Evolutionary conservation across 2,113 vertebrate species (phyloP).

Genomic region (Benitochromis conjunctus): DNA sequence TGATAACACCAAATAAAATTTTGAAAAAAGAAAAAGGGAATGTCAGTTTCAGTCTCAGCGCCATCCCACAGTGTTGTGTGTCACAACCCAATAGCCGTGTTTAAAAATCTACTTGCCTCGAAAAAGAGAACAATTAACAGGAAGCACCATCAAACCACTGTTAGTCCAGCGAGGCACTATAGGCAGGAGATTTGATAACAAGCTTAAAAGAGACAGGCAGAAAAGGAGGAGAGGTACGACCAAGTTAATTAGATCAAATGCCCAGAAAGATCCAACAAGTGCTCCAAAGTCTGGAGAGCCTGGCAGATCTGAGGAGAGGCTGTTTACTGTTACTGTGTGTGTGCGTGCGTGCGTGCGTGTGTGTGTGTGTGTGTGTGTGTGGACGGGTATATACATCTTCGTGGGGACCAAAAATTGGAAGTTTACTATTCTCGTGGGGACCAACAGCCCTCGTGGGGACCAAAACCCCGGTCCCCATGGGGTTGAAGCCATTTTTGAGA

Average conservation of each 20-base stretch:
- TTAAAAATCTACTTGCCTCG: not conserved
- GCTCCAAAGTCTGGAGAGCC: constrained; percentile 7
- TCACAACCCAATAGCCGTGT: not conserved
- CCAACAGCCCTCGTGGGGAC: too few species aligned
- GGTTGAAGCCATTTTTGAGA: too few species aligned
- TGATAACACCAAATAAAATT: not conserved
- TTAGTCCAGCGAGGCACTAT: not conserved
- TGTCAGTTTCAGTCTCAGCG: not conserved
- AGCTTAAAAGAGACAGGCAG: not conserved
- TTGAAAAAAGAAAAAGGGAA: not conserved
- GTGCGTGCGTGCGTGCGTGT: not conserved
- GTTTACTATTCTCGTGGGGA: too few species aligned
- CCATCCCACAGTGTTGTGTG: not conserved
- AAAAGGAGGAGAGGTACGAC: constrained; percentile 8
- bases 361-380: not conserved
- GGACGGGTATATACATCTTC: not conserved
- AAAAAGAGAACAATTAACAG: not conserved
- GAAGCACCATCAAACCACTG: not conserved
- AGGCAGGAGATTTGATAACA: not conserved
- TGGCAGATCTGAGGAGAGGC: constrained; percentile 49
- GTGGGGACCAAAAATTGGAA: too few species aligned
- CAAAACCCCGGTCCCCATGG: too few species aligned
- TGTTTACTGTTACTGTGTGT: constrained; percentile 29
- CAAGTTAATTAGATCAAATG: constrained; percentile 46
- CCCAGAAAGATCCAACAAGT: constrained; percentile 23